Base-by-base conservation (phyloP, 1,140 invertebrate genomes). In the Colletes latitarsis region DNA sequence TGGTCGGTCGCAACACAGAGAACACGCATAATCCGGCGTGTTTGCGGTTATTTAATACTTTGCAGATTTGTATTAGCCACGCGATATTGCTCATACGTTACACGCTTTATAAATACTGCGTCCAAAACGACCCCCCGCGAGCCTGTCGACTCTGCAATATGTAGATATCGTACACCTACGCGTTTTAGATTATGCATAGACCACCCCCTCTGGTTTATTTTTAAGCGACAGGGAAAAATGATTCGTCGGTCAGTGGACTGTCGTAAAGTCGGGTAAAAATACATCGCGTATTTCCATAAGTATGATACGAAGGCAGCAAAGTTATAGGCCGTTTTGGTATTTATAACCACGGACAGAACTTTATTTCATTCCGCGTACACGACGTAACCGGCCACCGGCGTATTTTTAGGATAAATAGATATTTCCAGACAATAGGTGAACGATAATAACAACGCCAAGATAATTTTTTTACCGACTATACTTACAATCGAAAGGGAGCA, bases 1-100 rank as follows among this genome's bases (percentile, higher is more conserved):
- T 14, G 39, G 49, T 6, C 17, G 49, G 2, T 21, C 67, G 21
- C 15, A 9, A n/a, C 41, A n/a, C 52, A 3, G 14, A 46, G 46
- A 55, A 55, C 53, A 78, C 46, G 39, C 57, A 57, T 52, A 30
- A 49, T n/a, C 6, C 21, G 9, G 3, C 14, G 19, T 68, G 67
- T 71, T 73, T 39, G 60, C 39, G n/a, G 39, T 64, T 62, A 41
- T 73, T 64, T 73, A 64, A 73, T 73, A 73, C 66, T 79, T 79
- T 41, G 2, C 60, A 10, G 77, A 73, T 79, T 78, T 57, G 64
- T 55, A 60, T 77, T 46, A 60, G 43, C 66, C 46, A 19, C 43
- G 49, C 63, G 75, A 77, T 55, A 46, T 49, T 21, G 17, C 9
- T 15, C 69, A 53, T 72, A 55, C 68, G 62, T 78, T 64, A 21